Conservation (phyloP, 2,797 vertebrate genomes). For the Uromys caudimaculatus region DNA sequence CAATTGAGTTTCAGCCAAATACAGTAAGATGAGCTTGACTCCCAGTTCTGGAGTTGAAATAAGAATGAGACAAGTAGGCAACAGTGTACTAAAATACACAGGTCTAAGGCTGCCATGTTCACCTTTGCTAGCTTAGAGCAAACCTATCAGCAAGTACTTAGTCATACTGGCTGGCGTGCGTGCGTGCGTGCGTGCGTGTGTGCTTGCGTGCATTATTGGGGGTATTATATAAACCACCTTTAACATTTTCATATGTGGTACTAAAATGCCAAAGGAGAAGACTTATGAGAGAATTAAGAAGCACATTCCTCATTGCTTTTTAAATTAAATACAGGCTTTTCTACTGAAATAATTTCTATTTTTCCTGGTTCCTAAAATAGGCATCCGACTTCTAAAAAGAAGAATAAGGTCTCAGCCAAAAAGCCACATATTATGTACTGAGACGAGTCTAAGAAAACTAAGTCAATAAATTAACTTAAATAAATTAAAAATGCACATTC, state of each 20-base stretch:
- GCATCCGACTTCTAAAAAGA: slow-evolving; percentile 68
- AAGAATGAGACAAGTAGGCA: slow-evolving; percentile 43
- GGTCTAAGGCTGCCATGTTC: slow-evolving; percentile 33
- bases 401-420: slow-evolving; percentile 68
- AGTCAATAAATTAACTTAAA: slow-evolving; percentile 78
- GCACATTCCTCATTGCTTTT: slow-evolving; percentile 68
- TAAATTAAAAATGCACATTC: slow-evolving; percentile 70
- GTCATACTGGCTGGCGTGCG: not conserved
- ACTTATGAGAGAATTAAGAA: slow-evolving; percentile 67
- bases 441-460: slow-evolving; percentile 66
- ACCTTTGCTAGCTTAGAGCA: not conserved
- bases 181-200: not conserved
- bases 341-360: slow-evolving; percentile 62
- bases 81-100: slow-evolving; percentile 35
- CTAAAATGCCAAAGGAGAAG: slow-evolving; percentile 41
- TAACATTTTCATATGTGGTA: slow-evolving; percentile 16
- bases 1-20: not conserved
- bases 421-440: slow-evolving; percentile 57
- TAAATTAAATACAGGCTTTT: slow-evolving; percentile 66
- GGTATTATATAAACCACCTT: slow-evolving; percentile 38
- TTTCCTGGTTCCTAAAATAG: slow-evolving; percentile 60
- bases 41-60: slow-evolving; percentile 46
- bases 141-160: slow-evolving; percentile 49
- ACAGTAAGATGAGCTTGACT: not conserved
- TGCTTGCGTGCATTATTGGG: not conserved